Percentiles rank a stretch among this genome's conserved stretches.
Evolutionary conservation across 1,140 invertebrate genomes (phyloP).

Genomic region (Pollicipes pollicipes): DNA sequence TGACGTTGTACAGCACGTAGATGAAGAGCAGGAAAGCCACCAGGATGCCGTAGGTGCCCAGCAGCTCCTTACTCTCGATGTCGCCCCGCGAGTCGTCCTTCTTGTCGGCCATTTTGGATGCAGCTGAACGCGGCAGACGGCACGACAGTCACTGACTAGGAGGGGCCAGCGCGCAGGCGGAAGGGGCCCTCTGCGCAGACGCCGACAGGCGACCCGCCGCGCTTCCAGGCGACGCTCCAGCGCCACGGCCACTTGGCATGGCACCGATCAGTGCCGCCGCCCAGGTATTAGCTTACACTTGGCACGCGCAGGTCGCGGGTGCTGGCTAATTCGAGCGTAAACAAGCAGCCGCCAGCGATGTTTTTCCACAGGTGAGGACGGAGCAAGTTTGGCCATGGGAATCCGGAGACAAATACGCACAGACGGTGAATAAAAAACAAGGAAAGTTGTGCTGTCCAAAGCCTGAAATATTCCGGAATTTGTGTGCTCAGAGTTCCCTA

Average conservation of each 20-base stretch:
- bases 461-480: too few species aligned
- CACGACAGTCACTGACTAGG: background rate
- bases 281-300: background rate
- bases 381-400: too few species aligned
- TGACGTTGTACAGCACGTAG: background rate
- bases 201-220: too few species aligned
- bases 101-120: background rate
- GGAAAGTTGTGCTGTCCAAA: too few species aligned
- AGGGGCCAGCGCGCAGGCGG: too few species aligned
- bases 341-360: too few species aligned
- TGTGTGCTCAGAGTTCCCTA: too few species aligned
- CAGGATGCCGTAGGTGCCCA: background rate
- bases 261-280: background rate
- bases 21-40: background rate
- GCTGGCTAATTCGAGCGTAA: background rate
- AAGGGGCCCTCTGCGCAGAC: background rate
- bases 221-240: background rate
- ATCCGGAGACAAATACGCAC: too few species aligned
- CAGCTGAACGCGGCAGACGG: background rate
- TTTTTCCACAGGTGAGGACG: too few species aligned
- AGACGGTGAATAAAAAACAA: too few species aligned
- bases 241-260: background rate
- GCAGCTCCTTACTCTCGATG: background rate
- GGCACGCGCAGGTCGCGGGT: background rate
- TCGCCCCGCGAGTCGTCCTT: background rate